Conservation (phyloP, 2,888 invertebrate species). For the Drosophila borborema region DNA sequence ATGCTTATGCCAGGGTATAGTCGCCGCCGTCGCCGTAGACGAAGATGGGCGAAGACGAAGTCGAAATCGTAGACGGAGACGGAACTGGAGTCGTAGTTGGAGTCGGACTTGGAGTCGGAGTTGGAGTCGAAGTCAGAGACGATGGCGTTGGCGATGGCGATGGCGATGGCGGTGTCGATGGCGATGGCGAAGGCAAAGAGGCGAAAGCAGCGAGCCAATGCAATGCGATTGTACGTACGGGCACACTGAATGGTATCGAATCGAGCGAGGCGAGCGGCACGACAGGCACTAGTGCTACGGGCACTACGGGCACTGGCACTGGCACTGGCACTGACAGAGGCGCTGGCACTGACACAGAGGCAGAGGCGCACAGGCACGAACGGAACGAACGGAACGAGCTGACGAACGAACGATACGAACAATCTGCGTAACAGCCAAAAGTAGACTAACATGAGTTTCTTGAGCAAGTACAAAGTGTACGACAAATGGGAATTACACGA, state of each 20-base stretch:
- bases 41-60: constrained; percentile 6
- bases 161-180: constrained; percentile 16
- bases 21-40: constrained; percentile 28
- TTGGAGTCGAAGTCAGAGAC: background rate
- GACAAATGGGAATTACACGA: constrained; percentile 85
- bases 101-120: constrained; percentile 19
- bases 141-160: background rate
- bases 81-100: background rate
- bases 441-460: constrained; percentile 85
- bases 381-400: constrained; percentile 67
- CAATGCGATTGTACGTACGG: constrained; percentile 32
- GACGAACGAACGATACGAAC: constrained; percentile 76
- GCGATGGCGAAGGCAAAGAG: constrained; percentile 6
- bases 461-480: constrained; percentile 85
- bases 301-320: constrained; percentile 28
- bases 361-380: constrained; percentile 45
- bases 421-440: constrained; percentile 85
- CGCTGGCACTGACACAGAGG: constrained; percentile 45
- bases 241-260: constrained; percentile 41
- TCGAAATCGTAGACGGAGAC: constrained; percentile 6
- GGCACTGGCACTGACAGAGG: constrained; percentile 39
- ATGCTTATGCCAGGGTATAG: constrained; percentile 38
- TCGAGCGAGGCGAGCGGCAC: constrained; percentile 61
- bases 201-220: constrained; percentile 35
- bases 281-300: constrained; percentile 60